These are phyloP conservation scores for Takifugu ocellatus DNA, from an alignment of 2,797 vertebrate species.

Conservation along the genomic window DNA sequence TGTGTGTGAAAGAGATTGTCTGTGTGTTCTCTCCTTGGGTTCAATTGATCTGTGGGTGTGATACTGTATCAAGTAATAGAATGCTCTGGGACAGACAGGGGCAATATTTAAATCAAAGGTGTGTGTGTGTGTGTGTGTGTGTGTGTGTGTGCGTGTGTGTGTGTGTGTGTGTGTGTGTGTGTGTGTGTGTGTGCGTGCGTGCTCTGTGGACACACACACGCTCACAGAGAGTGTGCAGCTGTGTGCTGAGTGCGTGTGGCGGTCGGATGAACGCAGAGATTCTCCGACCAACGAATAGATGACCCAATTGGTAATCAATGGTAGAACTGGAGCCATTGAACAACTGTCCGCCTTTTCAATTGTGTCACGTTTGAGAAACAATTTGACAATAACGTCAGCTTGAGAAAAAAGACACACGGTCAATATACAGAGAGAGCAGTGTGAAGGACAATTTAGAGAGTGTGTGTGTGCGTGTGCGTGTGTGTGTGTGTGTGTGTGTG, in stretches of 20 bases:
- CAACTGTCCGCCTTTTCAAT: slow-evolving; percentile 97
- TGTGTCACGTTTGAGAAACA: slow-evolving; percentile 96
- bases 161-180: too few relatives aligned
- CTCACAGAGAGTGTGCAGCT: neutral
- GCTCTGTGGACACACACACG: neutral
- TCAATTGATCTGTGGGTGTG: slow-evolving; percentile 85
- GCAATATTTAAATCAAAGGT: slow-evolving; percentile 87
- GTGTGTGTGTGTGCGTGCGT: slow-evolving; percentile 11
- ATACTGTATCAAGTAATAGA: slow-evolving; percentile 82
- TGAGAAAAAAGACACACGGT: slow-evolving; percentile 84
- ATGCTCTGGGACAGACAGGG: slow-evolving; percentile 66
- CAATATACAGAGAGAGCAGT: slow-evolving; percentile 84
- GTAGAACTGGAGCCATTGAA: slow-evolving; percentile 88
- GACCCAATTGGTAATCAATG: slow-evolving; percentile 97
- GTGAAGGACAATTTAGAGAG: slow-evolving; percentile 93
- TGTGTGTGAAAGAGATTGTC: slow-evolving; percentile 27
- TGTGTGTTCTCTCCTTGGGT: slow-evolving; percentile 68
- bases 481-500: slow-evolving; percentile 39
- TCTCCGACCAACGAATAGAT: slow-evolving; percentile 82
- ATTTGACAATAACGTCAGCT: slow-evolving; percentile 96
- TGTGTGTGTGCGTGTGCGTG: slow-evolving; percentile 50
- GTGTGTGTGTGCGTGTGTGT: slow-evolving; percentile 27
- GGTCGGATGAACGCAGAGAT: slow-evolving; percentile 29
- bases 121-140: slow-evolving; percentile 31
- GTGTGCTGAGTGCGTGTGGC: slow-evolving; percentile 1